Conservation (phyloP, 1,140 invertebrate genomes). For the Solen grandis region DNA sequence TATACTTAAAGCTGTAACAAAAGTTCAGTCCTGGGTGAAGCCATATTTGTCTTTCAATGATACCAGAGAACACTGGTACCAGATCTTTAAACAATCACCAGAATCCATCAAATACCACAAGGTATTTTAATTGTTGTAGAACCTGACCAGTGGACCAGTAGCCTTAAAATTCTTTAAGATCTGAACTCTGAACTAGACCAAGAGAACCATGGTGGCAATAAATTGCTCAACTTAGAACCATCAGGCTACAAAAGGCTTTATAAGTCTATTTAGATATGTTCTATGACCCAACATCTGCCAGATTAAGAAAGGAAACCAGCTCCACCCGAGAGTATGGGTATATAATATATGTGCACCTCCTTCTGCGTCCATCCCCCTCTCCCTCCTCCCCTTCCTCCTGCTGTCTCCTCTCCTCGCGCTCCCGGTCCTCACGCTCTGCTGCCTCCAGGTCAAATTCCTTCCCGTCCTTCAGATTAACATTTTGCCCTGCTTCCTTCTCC, state of each 20-base stretch:
- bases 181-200: not conserved
- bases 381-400: constrained; percentile 47
- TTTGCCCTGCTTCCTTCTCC: constrained; percentile 67
- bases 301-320: not conserved
- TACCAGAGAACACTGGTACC: too few species aligned
- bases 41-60: too few species aligned
- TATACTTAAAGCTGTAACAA: too few species aligned
- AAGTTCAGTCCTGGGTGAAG: too few species aligned
- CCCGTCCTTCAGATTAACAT: constrained; percentile 68
- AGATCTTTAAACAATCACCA: too few species aligned
- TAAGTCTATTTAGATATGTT: not conserved
- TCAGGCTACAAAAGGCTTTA: not conserved
- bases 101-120: too few species aligned
- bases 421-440: constrained; percentile 64
- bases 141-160: too few species aligned
- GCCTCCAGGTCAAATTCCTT: constrained; percentile 56
- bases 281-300: constrained; percentile 23
- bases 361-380: constrained; percentile 40
- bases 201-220: not conserved
- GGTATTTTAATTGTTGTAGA: too few species aligned
- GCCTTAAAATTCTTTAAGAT: not conserved
- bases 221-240: not conserved
- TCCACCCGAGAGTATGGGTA: not conserved
- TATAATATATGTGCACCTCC: constrained; percentile 12
- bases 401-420: constrained; percentile 65